phyloP scores from a whole-genome alignment of 2,797 vertebrate genomes.

The Buphagus erythrorhynchus region DNA sequence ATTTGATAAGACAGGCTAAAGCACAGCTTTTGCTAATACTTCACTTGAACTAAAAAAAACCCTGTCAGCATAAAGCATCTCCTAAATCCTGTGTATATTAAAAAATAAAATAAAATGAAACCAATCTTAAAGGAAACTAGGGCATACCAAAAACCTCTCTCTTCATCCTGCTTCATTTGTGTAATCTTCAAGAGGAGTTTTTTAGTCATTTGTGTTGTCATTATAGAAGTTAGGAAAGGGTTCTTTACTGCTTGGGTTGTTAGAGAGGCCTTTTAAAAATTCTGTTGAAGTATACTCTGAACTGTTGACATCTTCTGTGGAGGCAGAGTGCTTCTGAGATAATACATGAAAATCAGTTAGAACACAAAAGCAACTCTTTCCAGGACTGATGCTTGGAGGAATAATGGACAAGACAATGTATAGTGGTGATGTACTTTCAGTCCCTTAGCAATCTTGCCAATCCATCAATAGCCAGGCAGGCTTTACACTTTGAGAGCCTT shows the following conservation, averaged over 20 bases:
- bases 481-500: background rate
- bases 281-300: background rate
- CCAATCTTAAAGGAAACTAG: background rate
- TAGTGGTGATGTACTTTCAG: background rate
- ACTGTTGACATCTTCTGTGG: background rate
- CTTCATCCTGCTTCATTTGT: background rate
- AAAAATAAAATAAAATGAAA: conserved; percentile 42
- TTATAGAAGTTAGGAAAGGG: background rate
- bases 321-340: background rate
- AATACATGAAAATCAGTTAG: background rate
- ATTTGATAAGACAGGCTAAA: background rate
- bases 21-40: background rate
- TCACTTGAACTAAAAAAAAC: background rate
- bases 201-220: background rate
- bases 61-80: background rate
- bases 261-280: background rate
- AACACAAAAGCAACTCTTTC: background rate
- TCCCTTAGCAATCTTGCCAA: background rate
- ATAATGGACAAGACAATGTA: background rate
- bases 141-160: background rate
- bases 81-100: conserved; percentile 14
- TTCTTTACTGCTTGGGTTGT: background rate
- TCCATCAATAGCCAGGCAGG: background rate
- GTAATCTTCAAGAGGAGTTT: background rate
- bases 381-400: background rate